Percentiles rank a stretch among this genome's conserved stretches.
Conservation (phyloP, 2,113 vertebrate species). For the Ceyx cyanopectus region DNA sequence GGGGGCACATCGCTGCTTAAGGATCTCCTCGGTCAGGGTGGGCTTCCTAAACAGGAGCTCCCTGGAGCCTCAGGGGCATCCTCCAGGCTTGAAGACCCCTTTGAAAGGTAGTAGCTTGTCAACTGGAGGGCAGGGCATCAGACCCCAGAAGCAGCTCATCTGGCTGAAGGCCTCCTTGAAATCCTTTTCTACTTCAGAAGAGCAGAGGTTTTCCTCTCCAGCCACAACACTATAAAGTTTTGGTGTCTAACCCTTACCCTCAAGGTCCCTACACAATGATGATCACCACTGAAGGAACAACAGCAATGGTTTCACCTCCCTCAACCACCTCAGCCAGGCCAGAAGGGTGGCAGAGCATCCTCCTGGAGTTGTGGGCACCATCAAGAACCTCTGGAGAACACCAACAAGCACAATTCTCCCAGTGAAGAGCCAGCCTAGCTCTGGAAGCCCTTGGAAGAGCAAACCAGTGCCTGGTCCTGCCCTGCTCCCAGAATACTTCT, state of each 20-base stretch:
- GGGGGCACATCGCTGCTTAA: rapidly evolving
- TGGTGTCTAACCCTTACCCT: neutral
- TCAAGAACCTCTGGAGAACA: neutral
- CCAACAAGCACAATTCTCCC: neutral
- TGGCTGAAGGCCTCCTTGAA: neutral
- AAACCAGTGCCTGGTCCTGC: neutral
- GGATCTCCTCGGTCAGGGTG: neutral
- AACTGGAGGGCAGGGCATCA: neutral
- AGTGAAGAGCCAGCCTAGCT: neutral
- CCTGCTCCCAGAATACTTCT: neutral
- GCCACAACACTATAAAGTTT: neutral
- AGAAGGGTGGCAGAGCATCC: neutral
- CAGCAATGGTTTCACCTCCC: neutral
- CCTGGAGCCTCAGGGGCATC: neutral
- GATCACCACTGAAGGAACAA: neutral
- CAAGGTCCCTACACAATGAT: neutral
- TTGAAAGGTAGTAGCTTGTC: neutral
- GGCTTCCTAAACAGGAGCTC: neutral
- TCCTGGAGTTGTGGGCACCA: neutral
- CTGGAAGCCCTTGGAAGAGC: neutral
- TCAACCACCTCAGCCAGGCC: neutral
- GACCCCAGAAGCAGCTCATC: neutral
- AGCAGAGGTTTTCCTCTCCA: neutral
- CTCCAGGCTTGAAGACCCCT: neutral
- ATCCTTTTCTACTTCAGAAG: neutral